phyloP scores from a whole-genome alignment of 2,113 vertebrate species.

The Channa maculata region DNA sequence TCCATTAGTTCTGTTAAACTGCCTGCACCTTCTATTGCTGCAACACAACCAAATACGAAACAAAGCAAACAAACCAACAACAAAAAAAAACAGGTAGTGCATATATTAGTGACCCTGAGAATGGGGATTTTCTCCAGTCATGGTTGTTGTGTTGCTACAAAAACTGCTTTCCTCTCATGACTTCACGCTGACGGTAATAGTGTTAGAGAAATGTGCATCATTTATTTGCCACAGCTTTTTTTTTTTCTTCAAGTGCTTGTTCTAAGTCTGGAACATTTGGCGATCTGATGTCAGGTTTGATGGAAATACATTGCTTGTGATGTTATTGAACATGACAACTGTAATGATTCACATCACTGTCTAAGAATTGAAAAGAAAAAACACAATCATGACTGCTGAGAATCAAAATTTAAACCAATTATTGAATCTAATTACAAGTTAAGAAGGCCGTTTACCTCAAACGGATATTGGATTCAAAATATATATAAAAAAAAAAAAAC shows the following conservation, averaged over 20 bases:
- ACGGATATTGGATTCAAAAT: conserved; percentile 11
- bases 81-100: neutral
- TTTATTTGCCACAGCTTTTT: conserved; percentile 23
- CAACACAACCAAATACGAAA: neutral
- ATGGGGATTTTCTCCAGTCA: neutral
- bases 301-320: conserved; percentile 11
- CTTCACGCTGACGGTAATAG: neutral
- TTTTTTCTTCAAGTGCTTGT: conserved; percentile 4
- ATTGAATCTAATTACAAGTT: conserved; percentile 44
- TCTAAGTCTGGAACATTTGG: conserved; percentile 33
- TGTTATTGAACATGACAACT: conserved; percentile 53
- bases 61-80: neutral
- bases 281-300: conserved; percentile 35
- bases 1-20: conserved; percentile 47
- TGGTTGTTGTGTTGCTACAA: neutral
- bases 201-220: conserved; percentile 21
- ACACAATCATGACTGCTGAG: neutral
- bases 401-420: conserved; percentile 8
- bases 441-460: neutral
- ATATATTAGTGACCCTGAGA: neutral
- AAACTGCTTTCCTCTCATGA: neutral
- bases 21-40: neutral
- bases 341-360: conserved; percentile 41
- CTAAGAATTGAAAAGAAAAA: neutral
- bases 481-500: too few relatives aligned